Percentiles rank a stretch among this genome's conserved stretches.
These are phyloP conservation scores for Peromyscus eremicus DNA, from an alignment of 2,797 vertebrate species.

Conservation along the genomic window DNA sequence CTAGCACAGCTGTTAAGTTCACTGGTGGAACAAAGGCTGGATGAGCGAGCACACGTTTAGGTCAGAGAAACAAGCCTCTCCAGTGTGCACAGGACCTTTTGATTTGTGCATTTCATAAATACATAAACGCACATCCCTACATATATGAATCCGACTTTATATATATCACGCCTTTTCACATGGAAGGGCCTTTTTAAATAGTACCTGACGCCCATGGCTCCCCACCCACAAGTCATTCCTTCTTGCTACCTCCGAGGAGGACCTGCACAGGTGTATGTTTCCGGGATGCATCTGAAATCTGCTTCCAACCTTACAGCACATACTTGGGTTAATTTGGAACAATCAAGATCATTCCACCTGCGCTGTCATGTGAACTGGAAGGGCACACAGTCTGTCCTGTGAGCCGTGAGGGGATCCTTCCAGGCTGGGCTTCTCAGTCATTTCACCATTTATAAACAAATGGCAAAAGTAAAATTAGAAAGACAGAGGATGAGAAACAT, in stretches of 20 bases:
- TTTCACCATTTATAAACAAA: background rate
- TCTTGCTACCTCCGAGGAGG: background rate
- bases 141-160: background rate
- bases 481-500: too few relatives aligned
- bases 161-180: background rate
- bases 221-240: background rate
- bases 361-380: background rate
- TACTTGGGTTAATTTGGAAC: background rate
- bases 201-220: background rate
- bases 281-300: background rate
- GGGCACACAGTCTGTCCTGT: background rate
- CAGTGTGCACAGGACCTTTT: background rate
- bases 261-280: background rate
- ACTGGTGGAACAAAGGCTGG: background rate
- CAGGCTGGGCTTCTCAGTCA: too few relatives aligned
- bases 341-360: background rate
- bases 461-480: fast-evolving
- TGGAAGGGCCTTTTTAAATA: background rate
- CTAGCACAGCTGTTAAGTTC: background rate
- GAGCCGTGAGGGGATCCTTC: fast-evolving
- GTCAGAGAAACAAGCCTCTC: background rate
- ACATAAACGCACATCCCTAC: too few relatives aligned
- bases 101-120: background rate
- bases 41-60: background rate
- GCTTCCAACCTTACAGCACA: background rate